Conservation (phyloP, 2,888 invertebrate genomes). For the Globia sparganii region DNA sequence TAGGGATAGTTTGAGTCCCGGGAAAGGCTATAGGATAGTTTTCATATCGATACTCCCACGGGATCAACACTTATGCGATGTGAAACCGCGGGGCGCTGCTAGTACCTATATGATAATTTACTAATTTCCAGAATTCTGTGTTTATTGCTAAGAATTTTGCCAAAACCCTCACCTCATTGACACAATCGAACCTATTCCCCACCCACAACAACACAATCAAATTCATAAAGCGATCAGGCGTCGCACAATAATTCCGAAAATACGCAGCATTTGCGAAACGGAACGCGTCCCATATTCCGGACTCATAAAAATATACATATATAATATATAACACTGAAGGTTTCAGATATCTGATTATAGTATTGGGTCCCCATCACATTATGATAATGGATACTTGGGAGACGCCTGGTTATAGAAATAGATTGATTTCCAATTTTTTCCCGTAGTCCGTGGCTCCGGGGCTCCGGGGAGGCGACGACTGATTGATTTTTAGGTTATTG, state of each 20-base stretch:
- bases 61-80: too few species aligned
- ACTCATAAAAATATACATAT: constrained; percentile 83
- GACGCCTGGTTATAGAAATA: constrained; percentile 85
- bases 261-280: constrained; percentile 77
- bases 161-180: constrained; percentile 32
- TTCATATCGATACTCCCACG: too few species aligned
- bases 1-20: too few species aligned
- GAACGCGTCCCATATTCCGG: constrained; percentile 76
- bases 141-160: neutral
- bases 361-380: constrained; percentile 85
- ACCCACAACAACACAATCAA: constrained; percentile 59
- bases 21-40: too few species aligned
- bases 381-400: constrained; percentile 85
- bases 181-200: constrained; percentile 42
- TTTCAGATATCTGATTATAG: constrained; percentile 86
- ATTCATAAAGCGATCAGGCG: constrained; percentile 67
- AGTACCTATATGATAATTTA: neutral
- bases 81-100: too few species aligned
- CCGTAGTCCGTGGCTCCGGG: constrained; percentile 68
- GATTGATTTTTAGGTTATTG: constrained; percentile 82
- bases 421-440: constrained; percentile 86
- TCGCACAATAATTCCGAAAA: constrained; percentile 68
- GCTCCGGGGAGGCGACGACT: constrained; percentile 69
- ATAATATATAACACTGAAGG: constrained; percentile 79
- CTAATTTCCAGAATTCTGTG: neutral